These are phyloP conservation scores for Pollenia griseotomentosa DNA, from an alignment of 2,888 invertebrate species.

Conservation along the genomic window DNA sequence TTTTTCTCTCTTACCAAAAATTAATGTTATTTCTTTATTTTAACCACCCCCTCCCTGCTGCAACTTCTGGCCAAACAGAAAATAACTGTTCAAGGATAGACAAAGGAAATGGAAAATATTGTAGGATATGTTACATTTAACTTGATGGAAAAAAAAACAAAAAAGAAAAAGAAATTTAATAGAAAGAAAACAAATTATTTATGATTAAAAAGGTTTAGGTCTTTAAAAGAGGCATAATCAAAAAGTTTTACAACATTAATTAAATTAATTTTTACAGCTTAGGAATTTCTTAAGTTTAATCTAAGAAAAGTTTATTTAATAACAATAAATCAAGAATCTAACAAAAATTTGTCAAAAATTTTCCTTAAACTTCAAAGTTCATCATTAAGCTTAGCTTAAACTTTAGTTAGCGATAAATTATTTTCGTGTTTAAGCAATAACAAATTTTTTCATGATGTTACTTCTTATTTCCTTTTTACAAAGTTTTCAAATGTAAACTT, in stretches of 20 bases:
- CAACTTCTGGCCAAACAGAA: background rate
- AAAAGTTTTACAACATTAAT: background rate
- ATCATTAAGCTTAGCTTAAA: no score
- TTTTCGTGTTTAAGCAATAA: no score
- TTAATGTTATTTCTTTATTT: constrained; percentile 40
- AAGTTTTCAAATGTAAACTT: no score
- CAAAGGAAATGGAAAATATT: constrained; percentile 67
- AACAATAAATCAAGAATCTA: no score
- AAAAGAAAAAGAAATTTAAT: background rate
- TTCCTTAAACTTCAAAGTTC: no score
- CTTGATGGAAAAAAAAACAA: constrained; percentile 3
- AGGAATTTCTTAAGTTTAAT: background rate
- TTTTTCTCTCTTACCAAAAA: constrained; percentile 16
- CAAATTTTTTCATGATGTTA: no score
- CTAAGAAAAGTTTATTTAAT: background rate
- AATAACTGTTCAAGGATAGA: constrained; percentile 55
- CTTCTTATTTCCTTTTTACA: no score
- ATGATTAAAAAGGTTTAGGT: constrained; percentile 4
- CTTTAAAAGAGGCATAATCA: background rate
- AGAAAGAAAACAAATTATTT: constrained; percentile 45
- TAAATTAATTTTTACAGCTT: background rate
- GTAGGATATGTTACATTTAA: constrained; percentile 58
- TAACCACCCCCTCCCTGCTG: background rate
- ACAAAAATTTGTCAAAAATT: no score
- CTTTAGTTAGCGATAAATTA: no score